Evolutionary conservation across 2,888 invertebrate genomes (phyloP), one percentile per base, ranked within the genome.

Genomic region (Camptogramma bilineatum): DNA sequence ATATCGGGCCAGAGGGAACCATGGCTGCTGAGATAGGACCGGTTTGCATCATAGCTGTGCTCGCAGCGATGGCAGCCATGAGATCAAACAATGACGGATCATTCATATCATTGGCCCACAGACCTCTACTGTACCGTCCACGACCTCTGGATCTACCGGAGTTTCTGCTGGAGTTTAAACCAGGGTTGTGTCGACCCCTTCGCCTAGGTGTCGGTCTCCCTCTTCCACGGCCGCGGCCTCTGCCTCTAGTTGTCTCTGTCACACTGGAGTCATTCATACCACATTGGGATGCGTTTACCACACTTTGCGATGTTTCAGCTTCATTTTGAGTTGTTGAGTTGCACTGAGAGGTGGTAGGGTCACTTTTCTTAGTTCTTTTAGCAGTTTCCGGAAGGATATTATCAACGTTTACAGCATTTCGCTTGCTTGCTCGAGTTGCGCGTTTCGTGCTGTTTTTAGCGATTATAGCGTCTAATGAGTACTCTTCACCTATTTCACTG

Each of bases 1-100:
- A 87, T 3, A 72, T 80, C 0, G 87, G 79, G 8, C 34, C 46
- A n/a, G n/a, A n/a, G n/a, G n/a, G n/a, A n/a, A n/a, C n/a, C n/a
- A n/a, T n/a, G n/a, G n/a, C n/a, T n/a, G n/a, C n/a, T n/a, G n/a
- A n/a, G n/a, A n/a, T n/a, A n/a, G n/a, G n/a, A n/a, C n/a, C n/a
- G 0, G 48, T 28, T 31, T 8, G 3, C 10, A 39, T 39, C 58
- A 60, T 59, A 2, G 54, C 60, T n/a, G 19, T 9, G 16, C 62
- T 66, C 0, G 62, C 58, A 10, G 55, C 47, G 31, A 64, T 7
- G 4, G 52, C 48, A 2, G 52, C 47, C 9, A 19, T 21, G 8
- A 55, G 16, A 24, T 57, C 57, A 9, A 48, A 66, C 53, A 59
- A 19, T 0, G 34, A 18, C 17, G 63, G 53, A 1, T 50, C 17